phyloP scores from a whole-genome alignment of 2,888 invertebrate species.

The Cheilosia impressa region DNA sequence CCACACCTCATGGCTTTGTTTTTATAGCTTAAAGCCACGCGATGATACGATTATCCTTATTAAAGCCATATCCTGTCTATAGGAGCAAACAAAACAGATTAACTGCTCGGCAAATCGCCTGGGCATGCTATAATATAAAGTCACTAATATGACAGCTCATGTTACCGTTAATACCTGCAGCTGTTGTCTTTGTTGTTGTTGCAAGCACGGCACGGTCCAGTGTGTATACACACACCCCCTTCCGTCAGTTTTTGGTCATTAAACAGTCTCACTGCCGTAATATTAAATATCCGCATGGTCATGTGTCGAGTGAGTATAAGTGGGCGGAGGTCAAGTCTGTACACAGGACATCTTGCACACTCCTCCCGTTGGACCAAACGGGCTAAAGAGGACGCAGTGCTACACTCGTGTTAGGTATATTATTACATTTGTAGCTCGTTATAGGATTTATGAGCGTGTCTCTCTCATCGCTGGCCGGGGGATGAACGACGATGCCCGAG shows the following conservation, averaged over 20 bases:
- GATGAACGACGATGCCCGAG: not conserved
- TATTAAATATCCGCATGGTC: constrained; percentile 65
- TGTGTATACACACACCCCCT: not conserved
- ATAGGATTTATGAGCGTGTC: constrained; percentile 55
- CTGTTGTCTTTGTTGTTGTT: constrained; percentile 1
- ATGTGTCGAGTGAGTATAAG: constrained; percentile 44
- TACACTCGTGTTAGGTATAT: constrained; percentile 26
- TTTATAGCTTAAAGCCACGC: constrained; percentile 57
- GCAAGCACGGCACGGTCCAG: constrained; percentile 17
- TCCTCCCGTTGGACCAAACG: constrained; percentile 7
- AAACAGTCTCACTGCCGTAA: constrained; percentile 34
- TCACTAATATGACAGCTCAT: constrained; percentile 60
- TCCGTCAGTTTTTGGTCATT: constrained; percentile 10
- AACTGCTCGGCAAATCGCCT: constrained; percentile 46
- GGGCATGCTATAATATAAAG: constrained; percentile 38
- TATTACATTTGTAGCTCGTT: constrained; percentile 60
- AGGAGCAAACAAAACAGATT: constrained; percentile 46
- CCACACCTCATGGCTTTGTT: constrained; percentile 35
- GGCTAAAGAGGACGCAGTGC: not conserved
- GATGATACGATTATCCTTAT: constrained; percentile 44
- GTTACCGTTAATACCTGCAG: constrained; percentile 39
- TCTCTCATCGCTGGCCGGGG: constrained; percentile 14
- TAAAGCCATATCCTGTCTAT: constrained; percentile 7
- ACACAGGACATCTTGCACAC: not conserved
- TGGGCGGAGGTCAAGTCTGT: not conserved